Evolutionary conservation across 2,113 vertebrate genomes (phyloP), one percentile per base, ranked within the genome.

Genomic region (Dolichotis patagonum): DNA sequence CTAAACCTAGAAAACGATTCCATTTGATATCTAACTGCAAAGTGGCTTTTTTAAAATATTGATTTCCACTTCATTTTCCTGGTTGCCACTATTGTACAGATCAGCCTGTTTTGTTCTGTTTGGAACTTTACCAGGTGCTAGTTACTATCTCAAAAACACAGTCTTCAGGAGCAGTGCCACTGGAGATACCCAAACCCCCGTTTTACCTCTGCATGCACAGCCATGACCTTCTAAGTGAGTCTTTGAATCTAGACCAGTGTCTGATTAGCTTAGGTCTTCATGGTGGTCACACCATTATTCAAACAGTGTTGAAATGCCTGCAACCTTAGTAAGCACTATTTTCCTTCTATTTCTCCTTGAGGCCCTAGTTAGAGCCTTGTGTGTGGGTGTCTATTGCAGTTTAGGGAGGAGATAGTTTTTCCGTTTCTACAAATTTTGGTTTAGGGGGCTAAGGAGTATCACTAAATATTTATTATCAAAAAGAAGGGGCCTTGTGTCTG

Each of bases 211-310:
- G 60, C 20, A 0, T 5, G 19, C 52, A 38, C 9, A 63, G 35
- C 87, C 14, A 12, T 26, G 19, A 43, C 0, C 2, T 26, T 56
- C 3, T 0, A 0, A 17, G 73, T 6, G 11, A 20, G 7, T 32
- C 13, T 8, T 24, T 1, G 20, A 38, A 2, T 7, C 12, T 0
- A 0, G 26, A 43, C 38, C 58, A 10, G 38, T 3, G 10, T 71
- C 67, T 17, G 32, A 13, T 22, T 1, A 4, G 28, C 1, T 0
- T 20, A 41, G 24, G 65, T 16, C 91, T 78, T 82, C 20, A 20
- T 8, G n/a, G 26, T 35, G 8, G 69, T 41, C 58, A n/a, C 20
- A 3, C 13, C 19, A 1, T 80, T 26, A 30, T 20, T 78, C 69
- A 41, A 17, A 83, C 11, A 28, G 35, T 41, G 14, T 41, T 62